These are phyloP conservation scores for Huso huso DNA, from an alignment of 2,797 vertebrate genomes.

Conservation along the genomic window DNA sequence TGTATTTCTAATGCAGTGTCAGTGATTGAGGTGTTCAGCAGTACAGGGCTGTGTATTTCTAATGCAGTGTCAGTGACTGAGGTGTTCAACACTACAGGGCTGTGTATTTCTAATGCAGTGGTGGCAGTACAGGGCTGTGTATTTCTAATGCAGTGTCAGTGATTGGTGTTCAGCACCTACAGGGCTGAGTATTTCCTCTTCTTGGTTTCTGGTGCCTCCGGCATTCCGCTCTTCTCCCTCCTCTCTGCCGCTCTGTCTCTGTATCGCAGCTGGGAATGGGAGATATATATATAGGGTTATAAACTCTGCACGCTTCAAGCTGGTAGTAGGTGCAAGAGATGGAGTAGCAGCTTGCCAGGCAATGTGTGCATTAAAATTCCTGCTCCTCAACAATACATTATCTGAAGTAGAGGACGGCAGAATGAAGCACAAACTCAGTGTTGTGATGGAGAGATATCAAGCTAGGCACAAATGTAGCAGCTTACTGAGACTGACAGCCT, in stretches of 20 bases:
- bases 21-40: too few species aligned
- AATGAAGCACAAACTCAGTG: background rate
- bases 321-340: background rate
- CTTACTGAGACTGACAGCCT: too few species aligned
- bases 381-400: background rate
- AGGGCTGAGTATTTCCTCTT: slow-evolving; percentile 64
- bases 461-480: too few species aligned
- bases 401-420: background rate
- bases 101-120: background rate
- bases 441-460: background rate
- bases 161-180: slow-evolving; percentile 38
- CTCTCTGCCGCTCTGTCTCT: slow-evolving; percentile 59
- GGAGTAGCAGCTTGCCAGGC: slow-evolving; percentile 1
- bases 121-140: background rate
- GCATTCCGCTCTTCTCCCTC: slow-evolving; percentile 48
- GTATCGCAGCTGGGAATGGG: slow-evolving; percentile 45
- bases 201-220: slow-evolving; percentile 67
- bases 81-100: too few species aligned
- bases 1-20: too few species aligned
- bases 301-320: background rate
- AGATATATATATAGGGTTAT: background rate
- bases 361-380: background rate
- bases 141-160: background rate
- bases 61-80: too few species aligned
- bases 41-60: too few species aligned